A percentile compares a stretch with the other conserved stretches of the same genome.
phyloP scores from a whole-genome alignment of 2,888 invertebrate species.

The Drosophila stalkeri region DNA sequence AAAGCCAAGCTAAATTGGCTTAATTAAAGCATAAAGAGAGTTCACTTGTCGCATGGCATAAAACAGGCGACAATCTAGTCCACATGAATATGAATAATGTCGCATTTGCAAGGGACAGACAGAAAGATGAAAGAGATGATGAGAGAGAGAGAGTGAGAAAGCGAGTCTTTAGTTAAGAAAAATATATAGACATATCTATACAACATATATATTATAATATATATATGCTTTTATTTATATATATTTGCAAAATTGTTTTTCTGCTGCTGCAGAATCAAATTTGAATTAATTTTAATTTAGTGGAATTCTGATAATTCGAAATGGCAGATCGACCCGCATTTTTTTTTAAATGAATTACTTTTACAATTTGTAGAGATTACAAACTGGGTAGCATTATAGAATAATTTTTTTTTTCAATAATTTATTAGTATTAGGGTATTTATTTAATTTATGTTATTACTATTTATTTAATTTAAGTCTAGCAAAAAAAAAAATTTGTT shows the following conservation, averaged over 20 bases:
- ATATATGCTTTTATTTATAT: background rate
- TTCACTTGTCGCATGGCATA: slow-evolving; percentile 50
- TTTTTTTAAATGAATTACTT: no score
- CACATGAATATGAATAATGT: slow-evolving; percentile 22
- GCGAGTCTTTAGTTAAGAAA: background rate
- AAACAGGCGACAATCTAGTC: slow-evolving; percentile 24
- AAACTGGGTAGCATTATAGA: no score
- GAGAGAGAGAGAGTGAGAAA: background rate
- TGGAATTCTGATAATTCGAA: no score
- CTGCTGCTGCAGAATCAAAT: no score
- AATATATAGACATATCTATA: background rate
- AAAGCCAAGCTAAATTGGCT: slow-evolving; percentile 67
- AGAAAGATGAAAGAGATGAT: background rate
- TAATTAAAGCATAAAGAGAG: slow-evolving; percentile 80
- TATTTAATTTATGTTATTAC: no score
- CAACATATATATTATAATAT: background rate
- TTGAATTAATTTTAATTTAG: background rate
- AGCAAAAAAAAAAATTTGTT: no score
- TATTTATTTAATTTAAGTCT: no score
- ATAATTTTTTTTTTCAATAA: no score
- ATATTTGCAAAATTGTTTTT: no score
- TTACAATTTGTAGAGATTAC: no score
- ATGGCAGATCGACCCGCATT: no score
- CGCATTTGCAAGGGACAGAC: background rate
- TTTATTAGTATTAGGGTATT: no score